Base-by-base conservation (phyloP, 2,888 invertebrate genomes). In the Folsomia manolachei region DNA sequence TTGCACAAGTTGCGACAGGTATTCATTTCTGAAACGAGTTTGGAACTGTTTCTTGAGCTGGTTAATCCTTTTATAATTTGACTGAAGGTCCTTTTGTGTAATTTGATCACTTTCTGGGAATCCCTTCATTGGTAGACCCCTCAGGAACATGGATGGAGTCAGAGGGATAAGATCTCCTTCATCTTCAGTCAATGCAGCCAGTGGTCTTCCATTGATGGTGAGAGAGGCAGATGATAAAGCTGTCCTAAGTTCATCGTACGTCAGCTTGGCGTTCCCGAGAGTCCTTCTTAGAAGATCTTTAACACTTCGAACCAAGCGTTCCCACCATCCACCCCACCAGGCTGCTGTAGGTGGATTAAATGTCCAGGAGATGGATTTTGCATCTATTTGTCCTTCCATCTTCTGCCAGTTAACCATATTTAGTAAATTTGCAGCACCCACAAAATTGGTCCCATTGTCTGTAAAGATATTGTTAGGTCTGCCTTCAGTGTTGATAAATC, bases 381-480 rank as follows among this genome's bases (percentile, higher is more conserved):
- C 60, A 19, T 19, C n/a, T 18, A 21, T 23, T 60, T 60, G 7
- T 25, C 53, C 52, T 24, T 18, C 11, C 19, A 65, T 25, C 23
- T 18, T 19, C 2, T 84, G 85, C 78, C 87, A 87, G 75, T 87
- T 86, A 0, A 87, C 84, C 81, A 86, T 85, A 75, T 85, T 84
- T 77, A 86, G 85, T 18, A 85, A 82, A 74, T 82, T 84, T 4
- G 79, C 75, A 0, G 82, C 76, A 0, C 83, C 82, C 1, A 81
- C 75, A 75, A 85, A 84, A 75, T 84, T 83, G 0, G 82, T 82
- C 0, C 83, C 83, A 71, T 84, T 84, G 69, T 85, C 82, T 1
- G 79, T 78, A 60, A 74, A 78, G 1, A 81, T 78, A 74, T 2
- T 74, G 64, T 7, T 18, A 7, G 63, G 63, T n/a, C 19, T 23